Percentiles rank a stretch among this genome's conserved stretches.
phyloP scores from a whole-genome alignment of 92 coral and sea anemone genomes.

The Micromussa lordhowensis region DNA sequence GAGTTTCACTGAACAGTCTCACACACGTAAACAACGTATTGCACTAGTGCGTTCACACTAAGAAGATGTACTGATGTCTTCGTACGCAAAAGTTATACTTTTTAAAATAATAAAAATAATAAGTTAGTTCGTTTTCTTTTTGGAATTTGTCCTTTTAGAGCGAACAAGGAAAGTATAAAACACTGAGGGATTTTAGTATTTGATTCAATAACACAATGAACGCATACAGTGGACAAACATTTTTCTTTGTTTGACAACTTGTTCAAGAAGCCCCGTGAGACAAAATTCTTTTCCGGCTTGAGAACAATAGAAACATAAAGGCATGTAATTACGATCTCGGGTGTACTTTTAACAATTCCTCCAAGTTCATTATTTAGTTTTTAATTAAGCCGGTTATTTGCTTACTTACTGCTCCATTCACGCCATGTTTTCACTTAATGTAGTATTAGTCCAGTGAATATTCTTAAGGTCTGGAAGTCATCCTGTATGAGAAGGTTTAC shows the following conservation, averaged over 20 bases:
- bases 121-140: background rate
- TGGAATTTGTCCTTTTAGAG: background rate
- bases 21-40: background rate
- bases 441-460: background rate
- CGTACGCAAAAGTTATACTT: background rate
- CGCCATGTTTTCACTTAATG: background rate
- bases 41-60: background rate
- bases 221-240: background rate
- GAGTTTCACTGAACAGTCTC: background rate
- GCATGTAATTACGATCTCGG: background rate
- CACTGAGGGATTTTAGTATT: background rate
- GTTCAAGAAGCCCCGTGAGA: background rate
- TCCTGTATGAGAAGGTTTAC: too few species aligned
- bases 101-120: background rate
- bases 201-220: background rate
- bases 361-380: background rate
- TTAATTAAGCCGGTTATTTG: background rate
- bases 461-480: background rate
- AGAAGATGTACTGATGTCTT: background rate
- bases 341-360: background rate
- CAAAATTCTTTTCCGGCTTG: background rate
- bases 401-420: background rate
- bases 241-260: background rate
- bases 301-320: background rate
- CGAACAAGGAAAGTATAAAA: background rate